Base-by-base conservation (phyloP, 2,888 invertebrate species). In the Netelia melanura region DNA sequence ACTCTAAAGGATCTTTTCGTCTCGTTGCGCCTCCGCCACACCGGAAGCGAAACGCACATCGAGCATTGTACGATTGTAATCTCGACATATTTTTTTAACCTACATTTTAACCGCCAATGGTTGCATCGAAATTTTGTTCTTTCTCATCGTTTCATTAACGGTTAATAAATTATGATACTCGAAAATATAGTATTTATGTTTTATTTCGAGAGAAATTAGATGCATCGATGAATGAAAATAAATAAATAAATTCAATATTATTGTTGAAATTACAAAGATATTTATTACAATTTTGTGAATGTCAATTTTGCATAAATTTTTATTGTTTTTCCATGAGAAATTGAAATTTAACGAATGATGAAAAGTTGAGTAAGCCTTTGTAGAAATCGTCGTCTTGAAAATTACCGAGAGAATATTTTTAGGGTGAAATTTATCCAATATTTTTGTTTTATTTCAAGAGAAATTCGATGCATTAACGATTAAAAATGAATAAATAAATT, bases 11-110 rank as follows among this genome's bases (percentile, higher is more conserved):
- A 48, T 14, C 48, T 48, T 14, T 10, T 48, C 48, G 48, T 48
- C 48, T 48, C 48, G 48, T 14, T 10, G 48, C 48, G 48, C 2
- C 14, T 10, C 14, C 48, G 14, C 11, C 14, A 6, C 11, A 48
- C 48, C 48, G 48, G 48, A 48, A 48, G 48, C 14, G 30, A 48
- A 48, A 48, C 48, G 48, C 48, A 48, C 17, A 9, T 30, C 11
- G 48, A 65, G 56, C 52, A 64, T 30, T 48, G 14, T 48, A 48
- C 48, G 61, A 78, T 68, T 78, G 6, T 68, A 68, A 78, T 78
- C 68, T 48, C 48, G 30, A 48, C 56, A 30, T 48, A 48, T 48
- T 2, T 61, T 48, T 14, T 78, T 48, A 52, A 25, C 58, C 56
- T 65, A 67, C 76, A 77, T 67, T 77, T 64, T 44, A 23, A 58